Evolutionary conservation across 2,888 invertebrate species (phyloP), one percentile per base, ranked within the genome.

Genomic region (Epiblema foenella): DNA sequence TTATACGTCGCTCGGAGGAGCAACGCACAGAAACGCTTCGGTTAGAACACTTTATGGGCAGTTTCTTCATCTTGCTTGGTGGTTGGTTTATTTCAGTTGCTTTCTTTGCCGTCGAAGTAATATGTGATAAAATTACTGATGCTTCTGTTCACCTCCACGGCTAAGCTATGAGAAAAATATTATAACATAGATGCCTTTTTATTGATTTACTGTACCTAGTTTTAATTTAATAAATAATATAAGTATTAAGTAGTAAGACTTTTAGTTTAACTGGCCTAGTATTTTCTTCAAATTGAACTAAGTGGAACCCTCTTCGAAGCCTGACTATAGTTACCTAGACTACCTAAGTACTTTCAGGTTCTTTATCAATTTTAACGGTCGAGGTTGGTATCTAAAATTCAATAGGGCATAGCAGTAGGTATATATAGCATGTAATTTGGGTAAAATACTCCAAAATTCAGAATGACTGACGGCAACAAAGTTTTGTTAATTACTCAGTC

Each of bases 91-190:
- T 87, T 10, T 81, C 85, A 0, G 12, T 76, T 20, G 69, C 85
- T 57, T 85, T 83, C 69, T 89, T 89, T 78, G 49, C 75, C 2
- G 74, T 87, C 51, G 89, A 89, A 80, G 68, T 82, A 5, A 66
- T 78, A 52, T 83, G 78, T 76, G 83, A 83, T 12, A 77, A 75
- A 65, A 24, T 75, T 51, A 73, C 63, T 12, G 18, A 69, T 17
- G 46, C 58, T 18, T 68, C 68, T 52, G 10, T 11, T 15, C 24
- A 17, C 29, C 24, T 10, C 11, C 18, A 46, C n/a, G 1, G n/a
- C 12, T 46, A 46, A n/a, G 46, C 8, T 46, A n/a, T n/a, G n/a
- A 46, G n/a, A 46, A 0, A 46, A 46, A 8, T 46, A 12, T 39
- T 39, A 12, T 42, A 42, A 5, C 5, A 46, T 46, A 46, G 7